Base-by-base conservation (phyloP, 2,888 invertebrate genomes). In the Herminia tarsipennalis region DNA sequence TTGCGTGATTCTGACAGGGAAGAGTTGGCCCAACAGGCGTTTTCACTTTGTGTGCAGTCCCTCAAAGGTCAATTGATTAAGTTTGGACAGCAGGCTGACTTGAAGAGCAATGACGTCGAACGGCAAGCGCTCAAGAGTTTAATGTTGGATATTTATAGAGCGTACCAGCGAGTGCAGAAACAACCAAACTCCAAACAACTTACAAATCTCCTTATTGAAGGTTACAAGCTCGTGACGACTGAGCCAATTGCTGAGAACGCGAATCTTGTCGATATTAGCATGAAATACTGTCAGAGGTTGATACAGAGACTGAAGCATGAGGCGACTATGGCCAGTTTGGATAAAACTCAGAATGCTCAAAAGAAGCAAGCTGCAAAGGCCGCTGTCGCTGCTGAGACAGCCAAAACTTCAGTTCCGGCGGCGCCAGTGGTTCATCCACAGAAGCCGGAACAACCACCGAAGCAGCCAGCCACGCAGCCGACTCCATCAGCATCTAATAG, bases 1-100 rank as follows among this genome's bases (percentile, higher is more conserved):
- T 93, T 98, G 46, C 93, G 96, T 22, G 97, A 98, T 77, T 93
- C 94, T 1, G 98, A 98, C 78, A 93, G 98, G 43, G 94, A 96
- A 64, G 95, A 95, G 68, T 90, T 97, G 43, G 95, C 96, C 0
- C 94, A 95, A 43, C 95, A 96, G 84, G 96, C 98, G 0, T 93
- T 96, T 52, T 94, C 94, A 0, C 92, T 95, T 54, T 95, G 95
- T 61, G 90, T 94, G 5, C 95, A 95, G 73, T 94, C 95, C 22
- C 82, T 96, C 51, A 92, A 95, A 53, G 93, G 93, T 2, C 93
- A 93, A 67, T 88, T 95, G 12, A 93, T 93, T 24, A 88, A 89
- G 60, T 92, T 92, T 50, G 80, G 83, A 13, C 91, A 89, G 51
- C 89, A 92, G 57, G 81, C 85, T 3, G 91, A 92, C 32, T 66